A percentile compares a stretch with the other conserved stretches of the same genome.
phyloP scores from a whole-genome alignment of 1,140 invertebrate species.

The Berghia stephanieae region DNA sequence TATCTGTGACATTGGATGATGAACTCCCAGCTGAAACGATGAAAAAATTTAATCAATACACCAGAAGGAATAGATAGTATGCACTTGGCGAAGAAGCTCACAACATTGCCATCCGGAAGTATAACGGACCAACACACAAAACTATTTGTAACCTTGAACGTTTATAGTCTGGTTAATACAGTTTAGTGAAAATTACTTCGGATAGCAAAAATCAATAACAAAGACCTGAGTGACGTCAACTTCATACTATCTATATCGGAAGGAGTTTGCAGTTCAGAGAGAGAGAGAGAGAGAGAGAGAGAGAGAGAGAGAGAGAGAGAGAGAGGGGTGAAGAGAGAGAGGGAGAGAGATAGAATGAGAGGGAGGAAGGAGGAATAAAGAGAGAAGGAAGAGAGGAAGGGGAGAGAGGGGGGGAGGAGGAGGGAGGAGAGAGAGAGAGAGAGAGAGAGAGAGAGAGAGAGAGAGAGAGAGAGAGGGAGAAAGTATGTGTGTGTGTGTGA shows the following conservation, averaged over 20 bases:
- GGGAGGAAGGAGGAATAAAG: background rate
- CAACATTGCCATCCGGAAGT: no score
- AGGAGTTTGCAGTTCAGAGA: background rate
- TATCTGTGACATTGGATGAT: background rate
- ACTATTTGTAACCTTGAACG: no score
- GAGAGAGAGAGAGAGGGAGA: slow-evolving; percentile 8
- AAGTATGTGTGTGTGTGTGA: background rate
- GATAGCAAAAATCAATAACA: no score
- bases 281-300: slow-evolving; percentile 22
- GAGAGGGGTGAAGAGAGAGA: background rate
- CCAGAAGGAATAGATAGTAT: background rate
- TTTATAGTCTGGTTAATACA: no score
- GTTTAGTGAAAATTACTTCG: no score
- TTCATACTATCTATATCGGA: background rate
- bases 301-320: slow-evolving; percentile 7
- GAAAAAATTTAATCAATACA: background rate
- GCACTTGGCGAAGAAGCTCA: no score
- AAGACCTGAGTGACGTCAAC: no score
- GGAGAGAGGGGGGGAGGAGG: slow-evolving; percentile 12
- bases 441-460: background rate
- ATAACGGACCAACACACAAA: no score
- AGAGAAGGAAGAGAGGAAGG: slow-evolving; percentile 4
- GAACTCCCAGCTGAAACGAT: background rate
- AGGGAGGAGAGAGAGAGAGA: slow-evolving; percentile 11
- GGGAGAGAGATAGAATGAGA: slow-evolving; percentile 21